A percentile compares a stretch with the other conserved stretches of the same genome.
Conservation (phyloP, 1,140 invertebrate genomes). For the Brachionus plicatilis region DNA sequence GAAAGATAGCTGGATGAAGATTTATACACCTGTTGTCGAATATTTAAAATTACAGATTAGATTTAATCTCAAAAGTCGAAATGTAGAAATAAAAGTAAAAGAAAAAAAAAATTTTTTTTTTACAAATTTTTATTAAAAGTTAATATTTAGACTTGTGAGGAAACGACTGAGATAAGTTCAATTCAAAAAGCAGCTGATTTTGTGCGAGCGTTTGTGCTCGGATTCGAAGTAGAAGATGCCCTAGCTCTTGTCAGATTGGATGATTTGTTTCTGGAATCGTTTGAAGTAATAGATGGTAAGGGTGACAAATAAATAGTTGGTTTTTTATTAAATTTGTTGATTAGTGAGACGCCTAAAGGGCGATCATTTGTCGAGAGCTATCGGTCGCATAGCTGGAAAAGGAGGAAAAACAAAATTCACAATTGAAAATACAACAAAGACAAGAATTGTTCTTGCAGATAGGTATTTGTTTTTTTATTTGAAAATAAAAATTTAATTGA, state of each 20-base stretch:
- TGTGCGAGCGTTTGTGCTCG: conserved; percentile 87
- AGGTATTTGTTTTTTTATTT: conserved; percentile 47
- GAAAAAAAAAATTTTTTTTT: not conserved
- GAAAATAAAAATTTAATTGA: not conserved
- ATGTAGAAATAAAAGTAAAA: conserved; percentile 71
- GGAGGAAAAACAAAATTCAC: conserved; percentile 94
- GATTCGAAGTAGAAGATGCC: conserved; percentile 86
- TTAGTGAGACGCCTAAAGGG: conserved; percentile 85
- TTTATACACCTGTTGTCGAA: conserved; percentile 90
- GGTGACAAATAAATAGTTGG: not conserved
- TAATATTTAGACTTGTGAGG: conserved; percentile 58
- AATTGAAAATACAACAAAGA: conserved; percentile 98
- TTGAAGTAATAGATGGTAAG: conserved; percentile 81
- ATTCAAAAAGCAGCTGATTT: conserved; percentile 97
- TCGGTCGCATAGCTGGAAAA: conserved; percentile 92
- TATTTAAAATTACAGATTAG: conserved; percentile 86
- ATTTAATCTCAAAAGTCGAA: conserved; percentile 83
- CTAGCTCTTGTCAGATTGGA: conserved; percentile 87
- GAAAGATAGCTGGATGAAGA: conserved; percentile 94
- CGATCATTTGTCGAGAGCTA: conserved; percentile 87
- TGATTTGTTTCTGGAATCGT: conserved; percentile 92
- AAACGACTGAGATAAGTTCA: conserved; percentile 78
- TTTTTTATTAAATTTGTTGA: conserved; percentile 1
- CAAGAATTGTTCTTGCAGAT: conserved; percentile 92
- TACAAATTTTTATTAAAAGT: no score